Percentiles rank a stretch among this genome's conserved stretches.
Evolutionary conservation across 2,113 vertebrate species (phyloP).

Genomic region (Triplophysa siluroides): DNA sequence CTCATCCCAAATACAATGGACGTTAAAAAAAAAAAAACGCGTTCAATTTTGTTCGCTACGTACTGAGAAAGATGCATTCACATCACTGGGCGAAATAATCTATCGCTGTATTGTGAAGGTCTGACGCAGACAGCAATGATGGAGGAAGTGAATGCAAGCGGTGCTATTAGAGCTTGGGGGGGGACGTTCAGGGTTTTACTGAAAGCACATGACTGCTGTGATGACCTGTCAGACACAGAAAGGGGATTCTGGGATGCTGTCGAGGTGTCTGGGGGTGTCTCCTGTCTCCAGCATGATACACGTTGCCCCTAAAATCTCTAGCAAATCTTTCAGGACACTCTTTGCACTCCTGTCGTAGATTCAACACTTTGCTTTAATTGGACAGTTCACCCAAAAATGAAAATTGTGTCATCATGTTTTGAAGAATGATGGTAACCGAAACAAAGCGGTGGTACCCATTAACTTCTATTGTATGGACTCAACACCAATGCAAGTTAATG

Average conservation of each 20-base stretch:
- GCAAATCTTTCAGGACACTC: constrained; percentile 24
- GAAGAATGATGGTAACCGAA: too few relatives aligned
- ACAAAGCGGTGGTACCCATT: too few relatives aligned
- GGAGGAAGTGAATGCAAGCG: neutral
- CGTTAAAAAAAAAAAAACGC: constrained; percentile 19
- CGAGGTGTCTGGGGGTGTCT: constrained; percentile 34
- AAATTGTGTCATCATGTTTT: too few relatives aligned
- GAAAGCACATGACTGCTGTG: constrained; percentile 41
- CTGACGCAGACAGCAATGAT: constrained; percentile 7
- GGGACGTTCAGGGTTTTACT: constrained; percentile 16
- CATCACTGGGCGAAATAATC: constrained; percentile 36
- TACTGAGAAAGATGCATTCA: constrained; percentile 39
- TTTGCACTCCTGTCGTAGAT: neutral
- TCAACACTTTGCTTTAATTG: too few relatives aligned
- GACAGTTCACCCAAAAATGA: too few relatives aligned
- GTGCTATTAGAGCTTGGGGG: constrained; percentile 28
- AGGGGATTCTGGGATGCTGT: constrained; percentile 29
- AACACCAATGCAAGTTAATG: too few relatives aligned
- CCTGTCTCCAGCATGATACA: constrained; percentile 23
- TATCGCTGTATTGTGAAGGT: constrained; percentile 25
- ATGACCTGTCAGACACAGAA: constrained; percentile 49
- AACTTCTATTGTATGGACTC: too few relatives aligned
- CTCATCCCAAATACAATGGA: constrained; percentile 31
- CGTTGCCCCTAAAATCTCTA: neutral
- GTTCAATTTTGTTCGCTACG: constrained; percentile 28